A percentile compares a stretch with the other conserved stretches of the same genome.
These are phyloP conservation scores for Theonella swinhoei DNA, from an alignment of 37 sponge, comb jelly and placozoan genomes.

Conservation along the genomic window DNA sequence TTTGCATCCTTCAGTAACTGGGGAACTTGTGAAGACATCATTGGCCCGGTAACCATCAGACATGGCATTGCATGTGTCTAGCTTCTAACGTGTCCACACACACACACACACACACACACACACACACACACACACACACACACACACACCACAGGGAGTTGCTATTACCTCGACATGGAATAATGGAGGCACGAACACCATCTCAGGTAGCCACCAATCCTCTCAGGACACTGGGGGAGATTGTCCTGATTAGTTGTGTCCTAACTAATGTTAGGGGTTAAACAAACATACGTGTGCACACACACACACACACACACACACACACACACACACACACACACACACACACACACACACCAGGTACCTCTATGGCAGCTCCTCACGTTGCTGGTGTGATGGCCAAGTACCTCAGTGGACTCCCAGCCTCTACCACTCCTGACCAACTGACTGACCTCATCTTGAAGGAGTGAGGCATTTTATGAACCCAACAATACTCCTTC, in stretches of 20 bases:
- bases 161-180: slow-evolving; percentile 44
- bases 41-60: slow-evolving; percentile 62
- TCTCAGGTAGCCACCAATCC: slow-evolving; percentile 32
- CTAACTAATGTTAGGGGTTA: no score
- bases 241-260: no score
- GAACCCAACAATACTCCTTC: not conserved
- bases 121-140: not conserved
- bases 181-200: slow-evolving; percentile 18
- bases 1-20: slow-evolving; percentile 70
- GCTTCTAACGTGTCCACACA: no score
- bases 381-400: slow-evolving; percentile 33
- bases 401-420: slow-evolving; percentile 4
- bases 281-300: no score
- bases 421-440: not conserved
- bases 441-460: not conserved
- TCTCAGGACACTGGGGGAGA: no score
- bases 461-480: not conserved
- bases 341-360: no score
- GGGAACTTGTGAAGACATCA: slow-evolving; percentile 73
- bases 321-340: not conserved
- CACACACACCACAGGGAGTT: slow-evolving; percentile 33
- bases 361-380: slow-evolving; percentile 62
- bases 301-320: no score
- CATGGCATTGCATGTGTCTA: not conserved
- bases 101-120: no score